Evolutionary conservation across 2,797 vertebrate genomes (phyloP), one percentile per base, ranked within the genome.

Genomic region (Neosilurus hyrtlii): DNA sequence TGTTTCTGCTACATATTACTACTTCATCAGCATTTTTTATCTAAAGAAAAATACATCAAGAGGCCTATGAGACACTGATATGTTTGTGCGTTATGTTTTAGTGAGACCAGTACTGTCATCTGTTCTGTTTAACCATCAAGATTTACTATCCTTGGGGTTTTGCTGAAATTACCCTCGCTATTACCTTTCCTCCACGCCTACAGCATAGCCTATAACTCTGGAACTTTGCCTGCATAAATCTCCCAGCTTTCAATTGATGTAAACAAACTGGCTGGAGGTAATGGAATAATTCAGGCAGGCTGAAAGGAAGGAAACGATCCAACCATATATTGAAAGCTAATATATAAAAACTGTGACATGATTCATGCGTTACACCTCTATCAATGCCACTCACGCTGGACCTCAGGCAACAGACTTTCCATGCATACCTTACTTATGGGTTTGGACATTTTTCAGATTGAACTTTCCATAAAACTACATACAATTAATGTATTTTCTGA

Each of bases 191-290:
- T 61, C 61, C 81, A 20, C 65, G 57, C 72, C 88, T 84, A 79
- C 26, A 79, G 76, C 76, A 85, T 83, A 62, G 85, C 81, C 85
- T 80, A 79, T 84, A 71, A 83, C 65, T 51, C 26, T 11, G 18
- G 85, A 52, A 20, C 61, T 81, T 85, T 82, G 82, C 83, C 68
- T 43, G 66, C 87, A 90, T 93, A 91, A 92, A 93, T 93, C 89
- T 89, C 82, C 83, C 86, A 57, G 49, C 26, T 76, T 49, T 87
- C 85, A 74, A 88, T 90, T 91, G 80, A 89, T 87, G 86, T 88
- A 88, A 90, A 90, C 86, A 90, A 90, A 92, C 89, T 90, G 90
- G 86, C 87, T 80, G 79, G 79, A 82, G 82, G 65, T 84, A 83
- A 37, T 80, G 84, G 80, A 85, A 88, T 89, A 85, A 91, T 86